These are phyloP conservation scores for Lytechinus pictus DNA, from an alignment of 35 echinoderm and acorn worm species.

Conservation along the genomic window DNA sequence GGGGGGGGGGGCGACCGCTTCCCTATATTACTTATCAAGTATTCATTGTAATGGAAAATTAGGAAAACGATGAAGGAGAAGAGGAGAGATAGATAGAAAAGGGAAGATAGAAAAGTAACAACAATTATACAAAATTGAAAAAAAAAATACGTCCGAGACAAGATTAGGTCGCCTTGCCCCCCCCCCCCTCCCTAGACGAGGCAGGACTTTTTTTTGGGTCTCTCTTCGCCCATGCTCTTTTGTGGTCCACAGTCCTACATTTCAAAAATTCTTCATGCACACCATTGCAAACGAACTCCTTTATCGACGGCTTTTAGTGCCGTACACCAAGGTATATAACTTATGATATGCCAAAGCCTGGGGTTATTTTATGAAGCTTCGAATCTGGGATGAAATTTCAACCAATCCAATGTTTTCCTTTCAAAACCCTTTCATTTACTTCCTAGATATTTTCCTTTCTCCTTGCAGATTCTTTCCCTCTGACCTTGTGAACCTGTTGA, in stretches of 20 bases:
- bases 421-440: not conserved
- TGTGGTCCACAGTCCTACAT: not conserved
- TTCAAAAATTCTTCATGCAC: not conserved
- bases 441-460: not conserved
- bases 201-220: too few species aligned
- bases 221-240: too few species aligned
- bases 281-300: not conserved
- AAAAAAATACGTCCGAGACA: too few species aligned
- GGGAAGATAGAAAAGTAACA: too few species aligned
- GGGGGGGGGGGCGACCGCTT: too few species aligned
- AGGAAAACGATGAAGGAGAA: too few species aligned
- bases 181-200: too few species aligned
- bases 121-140: too few species aligned
- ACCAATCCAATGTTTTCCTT: not conserved
- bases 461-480: not conserved
- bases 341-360: not conserved
- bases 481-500: not conserved
- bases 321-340: not conserved
- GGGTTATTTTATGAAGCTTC: not conserved
- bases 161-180: too few species aligned
- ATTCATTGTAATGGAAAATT: too few species aligned
- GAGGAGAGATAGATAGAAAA: too few species aligned
- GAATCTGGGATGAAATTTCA: slow-evolving; percentile 3
- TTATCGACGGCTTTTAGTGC: not conserved
- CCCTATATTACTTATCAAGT: too few species aligned